Conservation (phyloP, 2,888 invertebrate species). For the Augiades crinisus region DNA sequence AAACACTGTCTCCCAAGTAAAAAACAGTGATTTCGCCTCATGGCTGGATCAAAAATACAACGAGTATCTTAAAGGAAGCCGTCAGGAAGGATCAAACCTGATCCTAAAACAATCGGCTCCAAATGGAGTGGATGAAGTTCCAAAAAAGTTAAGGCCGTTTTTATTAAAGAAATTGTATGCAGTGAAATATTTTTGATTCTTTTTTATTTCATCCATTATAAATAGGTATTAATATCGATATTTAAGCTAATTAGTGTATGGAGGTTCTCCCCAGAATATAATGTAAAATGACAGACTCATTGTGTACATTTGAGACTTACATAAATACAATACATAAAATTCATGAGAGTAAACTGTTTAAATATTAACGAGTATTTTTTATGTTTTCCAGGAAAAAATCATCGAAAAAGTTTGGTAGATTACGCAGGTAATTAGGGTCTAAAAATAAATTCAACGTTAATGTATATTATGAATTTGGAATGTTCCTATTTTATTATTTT, state of each 20-base stretch:
- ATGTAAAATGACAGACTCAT: no score
- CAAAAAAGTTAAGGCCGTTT: no score
- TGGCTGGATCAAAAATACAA: constrained; percentile 67
- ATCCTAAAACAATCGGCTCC: constrained; percentile 35
- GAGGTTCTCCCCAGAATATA: no score
- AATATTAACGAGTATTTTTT: background rate
- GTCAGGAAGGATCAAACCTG: constrained; percentile 18
- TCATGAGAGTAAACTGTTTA: no score
- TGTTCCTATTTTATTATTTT: constrained; percentile 28
- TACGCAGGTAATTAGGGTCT: constrained; percentile 43
- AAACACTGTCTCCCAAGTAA: constrained; percentile 21
- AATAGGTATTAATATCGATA: no score
- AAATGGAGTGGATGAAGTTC: constrained; percentile 19
- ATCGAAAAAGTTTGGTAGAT: constrained; percentile 35
- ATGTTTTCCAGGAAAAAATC: constrained; percentile 11
- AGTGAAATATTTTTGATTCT: no score
- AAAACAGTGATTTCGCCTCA: constrained; percentile 46
- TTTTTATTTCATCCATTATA: no score
- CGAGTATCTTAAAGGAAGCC: constrained; percentile 47
- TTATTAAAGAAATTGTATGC: no score
- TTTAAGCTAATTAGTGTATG: no score
- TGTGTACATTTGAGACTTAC: no score
- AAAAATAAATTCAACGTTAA: no score
- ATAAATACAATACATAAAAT: no score
- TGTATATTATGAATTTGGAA: background rate